Evolutionary conservation across 2,113 vertebrate species (phyloP).

Genomic region (Haemorhous mexicanus): DNA sequence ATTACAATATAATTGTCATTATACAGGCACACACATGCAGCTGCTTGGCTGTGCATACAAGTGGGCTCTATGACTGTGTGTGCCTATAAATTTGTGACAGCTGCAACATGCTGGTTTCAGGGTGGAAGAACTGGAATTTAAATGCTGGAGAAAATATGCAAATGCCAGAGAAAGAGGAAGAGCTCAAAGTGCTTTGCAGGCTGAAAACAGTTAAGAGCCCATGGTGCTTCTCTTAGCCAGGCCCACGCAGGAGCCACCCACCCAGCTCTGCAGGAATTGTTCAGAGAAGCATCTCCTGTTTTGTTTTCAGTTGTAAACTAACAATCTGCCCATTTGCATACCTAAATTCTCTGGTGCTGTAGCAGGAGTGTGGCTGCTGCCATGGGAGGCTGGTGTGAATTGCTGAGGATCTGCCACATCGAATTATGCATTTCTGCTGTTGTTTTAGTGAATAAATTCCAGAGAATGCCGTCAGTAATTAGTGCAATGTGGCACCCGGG

Average conservation of each 20-base stretch:
- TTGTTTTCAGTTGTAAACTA: not conserved
- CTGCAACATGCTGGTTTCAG: not conserved
- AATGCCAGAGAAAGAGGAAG: not conserved
- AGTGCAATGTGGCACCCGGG: not conserved
- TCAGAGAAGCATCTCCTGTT: not conserved
- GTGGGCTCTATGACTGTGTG: not conserved
- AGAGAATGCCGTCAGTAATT: constrained; percentile 22
- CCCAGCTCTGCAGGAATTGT: not conserved
- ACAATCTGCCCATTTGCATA: not conserved
- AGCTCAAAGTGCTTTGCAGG: not conserved
- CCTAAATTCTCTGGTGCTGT: not conserved
- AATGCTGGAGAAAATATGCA: not conserved
- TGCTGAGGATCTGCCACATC: not conserved
- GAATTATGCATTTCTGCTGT: not conserved
- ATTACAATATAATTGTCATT: not conserved
- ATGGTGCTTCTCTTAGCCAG: fast-evolving
- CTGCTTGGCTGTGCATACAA: not conserved
- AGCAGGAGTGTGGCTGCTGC: not conserved
- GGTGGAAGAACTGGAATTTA: not conserved
- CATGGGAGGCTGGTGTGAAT: not conserved
- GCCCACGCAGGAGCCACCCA: not conserved
- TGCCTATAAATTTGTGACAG: not conserved
- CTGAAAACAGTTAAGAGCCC: not conserved
- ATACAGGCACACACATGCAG: fast-evolving
- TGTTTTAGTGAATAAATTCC: constrained; percentile 3